Base-by-base conservation (phyloP, 2,113 vertebrate species). In the Oreamnos americanus region DNA sequence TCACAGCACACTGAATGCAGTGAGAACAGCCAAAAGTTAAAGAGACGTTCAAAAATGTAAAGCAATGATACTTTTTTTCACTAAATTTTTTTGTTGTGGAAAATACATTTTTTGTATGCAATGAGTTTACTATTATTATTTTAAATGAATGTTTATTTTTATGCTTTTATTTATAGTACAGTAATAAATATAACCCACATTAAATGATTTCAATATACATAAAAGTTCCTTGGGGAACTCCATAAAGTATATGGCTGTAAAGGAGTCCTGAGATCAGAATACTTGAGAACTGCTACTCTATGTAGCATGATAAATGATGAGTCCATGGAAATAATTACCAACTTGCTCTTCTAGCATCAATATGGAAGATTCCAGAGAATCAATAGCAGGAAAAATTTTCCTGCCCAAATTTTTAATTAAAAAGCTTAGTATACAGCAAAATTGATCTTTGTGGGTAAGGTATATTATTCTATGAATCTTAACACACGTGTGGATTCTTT, bases 291-390 rank as follows among this genome's bases (percentile, higher is more conserved):
- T 95, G 45, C 11, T 45, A 16, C 19, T 89, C 67, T 47, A 58
- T 15, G 11, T 6, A 53, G 25, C 23, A 78, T 74, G 25, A 89
- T 51, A 71, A 81, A 43, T 91, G 58, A 88, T 78, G 6, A 83
- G 26, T 14, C 9, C 62, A 58, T 33, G 83, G 58, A 82, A 51
- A 76, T 94, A 92, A 93, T 57, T 51, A 87, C 4, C 28, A 92
- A 43, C 39, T 85, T 47, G 1, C 58, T 87, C 67, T 82, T 82
- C 23, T 30, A 47, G 19, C 13, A 74, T 57, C 60, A 89, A 39
- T 64, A 82, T 92, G 87, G 30, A 96, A 95, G 87, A 88, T 39
- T 43, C n/a, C 28, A 91, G 76, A 84, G 11, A 86, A 91, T 90
- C 53, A 96, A 89, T 30, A 62, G 60, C 16, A 96, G 82, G 7